Conservation (phyloP, 2,113 vertebrate species). For the Eulemur macaco region DNA sequence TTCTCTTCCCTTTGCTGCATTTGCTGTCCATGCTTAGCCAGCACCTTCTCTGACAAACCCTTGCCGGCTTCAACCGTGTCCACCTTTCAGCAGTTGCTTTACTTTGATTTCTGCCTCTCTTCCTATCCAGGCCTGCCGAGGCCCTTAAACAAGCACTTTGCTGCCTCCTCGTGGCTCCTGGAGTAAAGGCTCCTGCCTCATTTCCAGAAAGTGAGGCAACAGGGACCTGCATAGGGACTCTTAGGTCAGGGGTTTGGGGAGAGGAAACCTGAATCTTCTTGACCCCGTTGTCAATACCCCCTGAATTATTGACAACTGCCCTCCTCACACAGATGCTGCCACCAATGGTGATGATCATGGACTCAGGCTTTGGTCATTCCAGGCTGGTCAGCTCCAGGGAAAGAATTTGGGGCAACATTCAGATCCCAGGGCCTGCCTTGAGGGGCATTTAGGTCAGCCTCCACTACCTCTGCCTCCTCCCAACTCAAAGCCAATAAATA, state of each 20-base stretch:
- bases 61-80: background rate
- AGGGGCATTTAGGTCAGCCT: background rate
- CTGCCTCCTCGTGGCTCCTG: conserved; percentile 61
- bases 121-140: background rate
- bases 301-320: background rate
- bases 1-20: background rate
- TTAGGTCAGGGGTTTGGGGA: background rate
- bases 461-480: background rate
- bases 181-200: background rate
- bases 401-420: background rate
- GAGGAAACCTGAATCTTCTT: background rate
- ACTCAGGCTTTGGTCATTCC: background rate
- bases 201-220: background rate
- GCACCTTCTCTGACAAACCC: background rate
- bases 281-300: background rate
- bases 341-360: background rate
- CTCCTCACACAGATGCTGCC: background rate
- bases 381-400: background rate
- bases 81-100: background rate
- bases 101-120: background rate
- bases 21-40: background rate
- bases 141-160: conserved; percentile 41
- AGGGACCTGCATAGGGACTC: background rate
- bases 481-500: background rate
- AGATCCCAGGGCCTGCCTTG: background rate